phyloP scores from a whole-genome alignment of 2,797 vertebrate genomes.

The Microctenopoma lineatum region DNA sequence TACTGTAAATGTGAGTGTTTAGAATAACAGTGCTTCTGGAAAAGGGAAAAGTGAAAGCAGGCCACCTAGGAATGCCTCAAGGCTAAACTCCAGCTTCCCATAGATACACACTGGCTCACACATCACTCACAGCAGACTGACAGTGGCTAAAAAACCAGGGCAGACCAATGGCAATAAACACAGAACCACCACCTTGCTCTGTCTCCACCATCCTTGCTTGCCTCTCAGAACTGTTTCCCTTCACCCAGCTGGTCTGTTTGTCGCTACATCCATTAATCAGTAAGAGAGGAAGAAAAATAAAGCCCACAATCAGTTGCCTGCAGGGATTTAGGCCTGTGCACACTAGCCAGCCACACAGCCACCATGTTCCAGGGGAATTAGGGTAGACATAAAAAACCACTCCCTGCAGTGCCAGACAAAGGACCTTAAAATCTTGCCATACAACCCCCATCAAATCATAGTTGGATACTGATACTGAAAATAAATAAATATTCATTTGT shows the following conservation, averaged over 20 bases:
- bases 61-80: slow-evolving; percentile 51
- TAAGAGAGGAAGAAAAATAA: slow-evolving; percentile 61
- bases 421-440: slow-evolving; percentile 12
- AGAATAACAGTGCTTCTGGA: slow-evolving; percentile 32
- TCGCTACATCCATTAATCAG: slow-evolving; percentile 75
- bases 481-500: neutral
- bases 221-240: slow-evolving; percentile 56
- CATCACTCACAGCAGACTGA: slow-evolving; percentile 40
- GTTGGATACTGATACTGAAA: slow-evolving; percentile 3
- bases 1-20: slow-evolving; percentile 6
- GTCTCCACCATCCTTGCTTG: slow-evolving; percentile 40
- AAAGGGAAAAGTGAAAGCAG: slow-evolving; percentile 50
- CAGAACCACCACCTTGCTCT: slow-evolving; percentile 47
- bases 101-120: slow-evolving; percentile 49
- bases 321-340: slow-evolving; percentile 68
- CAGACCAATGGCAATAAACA: slow-evolving; percentile 51
- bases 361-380: slow-evolving; percentile 51
- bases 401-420: slow-evolving; percentile 58
- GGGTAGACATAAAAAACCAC: slow-evolving; percentile 34
- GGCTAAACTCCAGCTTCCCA: slow-evolving; percentile 42
- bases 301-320: slow-evolving; percentile 63
- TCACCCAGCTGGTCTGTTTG: slow-evolving; percentile 77
- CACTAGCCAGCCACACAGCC: slow-evolving; percentile 63
- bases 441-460: slow-evolving; percentile 13
- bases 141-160: slow-evolving; percentile 53